A percentile compares a stretch with the other conserved stretches of the same genome.
These are phyloP conservation scores for Eupithecia pulchellata DNA, from an alignment of 2,888 invertebrate genomes.

Conservation along the genomic window DNA sequence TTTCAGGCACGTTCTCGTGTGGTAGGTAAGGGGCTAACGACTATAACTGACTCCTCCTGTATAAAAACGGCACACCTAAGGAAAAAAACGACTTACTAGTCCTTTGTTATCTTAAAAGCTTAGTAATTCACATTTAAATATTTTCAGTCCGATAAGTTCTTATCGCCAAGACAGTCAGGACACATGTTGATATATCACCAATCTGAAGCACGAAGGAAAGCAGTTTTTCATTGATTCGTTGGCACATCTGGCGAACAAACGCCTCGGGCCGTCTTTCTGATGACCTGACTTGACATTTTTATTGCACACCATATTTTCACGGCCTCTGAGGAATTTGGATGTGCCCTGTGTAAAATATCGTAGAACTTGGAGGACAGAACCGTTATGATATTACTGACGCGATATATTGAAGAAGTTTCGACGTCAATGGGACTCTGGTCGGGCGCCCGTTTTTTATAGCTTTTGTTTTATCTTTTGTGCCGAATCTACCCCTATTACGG, in stretches of 20 bases:
- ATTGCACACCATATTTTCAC: slow-evolving; percentile 80
- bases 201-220: slow-evolving; percentile 79
- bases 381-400: slow-evolving; percentile 73
- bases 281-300: slow-evolving; percentile 86
- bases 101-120: not conserved
- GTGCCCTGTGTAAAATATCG: slow-evolving; percentile 77
- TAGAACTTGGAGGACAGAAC: slow-evolving; percentile 74
- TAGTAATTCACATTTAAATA: slow-evolving; percentile 9
- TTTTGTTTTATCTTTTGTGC: slow-evolving; percentile 57
- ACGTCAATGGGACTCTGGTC: slow-evolving; percentile 53
- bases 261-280: slow-evolving; percentile 83
- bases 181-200: slow-evolving; percentile 74
- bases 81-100: not conserved
- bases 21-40: too few species aligned
- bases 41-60: too few species aligned
- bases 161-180: slow-evolving; percentile 48
- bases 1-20: too few species aligned
- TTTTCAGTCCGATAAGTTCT: slow-evolving; percentile 35
- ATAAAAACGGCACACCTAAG: not conserved
- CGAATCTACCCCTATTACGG: slow-evolving; percentile 37
- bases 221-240: slow-evolving; percentile 85
- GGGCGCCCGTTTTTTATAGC: slow-evolving; percentile 56
- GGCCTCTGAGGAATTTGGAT: slow-evolving; percentile 78
- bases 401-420: slow-evolving; percentile 71
- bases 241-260: slow-evolving; percentile 84